Evolutionary conservation across 2,888 invertebrate genomes (phyloP), one percentile per base, ranked within the genome.

Genomic region (Rhyacophila evoluta): DNA sequence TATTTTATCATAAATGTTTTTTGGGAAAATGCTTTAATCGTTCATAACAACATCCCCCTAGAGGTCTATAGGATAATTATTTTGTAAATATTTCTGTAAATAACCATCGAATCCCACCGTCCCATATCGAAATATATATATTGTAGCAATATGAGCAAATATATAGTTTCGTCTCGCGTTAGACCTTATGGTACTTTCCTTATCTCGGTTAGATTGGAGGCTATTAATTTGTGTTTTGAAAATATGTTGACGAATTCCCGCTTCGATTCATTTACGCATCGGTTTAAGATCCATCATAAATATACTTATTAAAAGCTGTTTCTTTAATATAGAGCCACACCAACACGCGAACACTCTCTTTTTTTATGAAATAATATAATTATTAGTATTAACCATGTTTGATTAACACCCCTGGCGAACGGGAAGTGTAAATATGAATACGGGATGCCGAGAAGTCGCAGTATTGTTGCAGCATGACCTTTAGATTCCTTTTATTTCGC

Each of bases 381-480:
- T 55, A 55, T 55, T 82, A 82, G 82, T 78, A 82, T 82, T 82
- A 82, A 82, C 82, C 75, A 19, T 68, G 79, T 79, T 81, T 81
- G 78, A 78, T 80, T 81, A 78, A 72, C 79, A 79, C 79, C 79
- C 79, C 79, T 81, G 75, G 78, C 75, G 77, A 77, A 70, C 77
- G 79, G 79, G 80, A 80, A 75, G 37, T 82, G 82, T 82, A 82
- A 79, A 82, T 82, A 81, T 55, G 5, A 19, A 19, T 19, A 19
- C 71, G 71, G 71, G 81, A 73, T 70, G 80, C 77, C 77, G 73
- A 71, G 74, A 38, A 75, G 80, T 74, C 72, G 77, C 77, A 72
- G 85, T 78, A 87, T 88, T 89, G 88, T 89, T 87, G 89, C 86
- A 87, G 90, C 90, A 90, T 90, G 90, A 90, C 88, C 79, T 55